Conservation (phyloP, 1,140 invertebrate species). For the Drosophila teissieri region DNA sequence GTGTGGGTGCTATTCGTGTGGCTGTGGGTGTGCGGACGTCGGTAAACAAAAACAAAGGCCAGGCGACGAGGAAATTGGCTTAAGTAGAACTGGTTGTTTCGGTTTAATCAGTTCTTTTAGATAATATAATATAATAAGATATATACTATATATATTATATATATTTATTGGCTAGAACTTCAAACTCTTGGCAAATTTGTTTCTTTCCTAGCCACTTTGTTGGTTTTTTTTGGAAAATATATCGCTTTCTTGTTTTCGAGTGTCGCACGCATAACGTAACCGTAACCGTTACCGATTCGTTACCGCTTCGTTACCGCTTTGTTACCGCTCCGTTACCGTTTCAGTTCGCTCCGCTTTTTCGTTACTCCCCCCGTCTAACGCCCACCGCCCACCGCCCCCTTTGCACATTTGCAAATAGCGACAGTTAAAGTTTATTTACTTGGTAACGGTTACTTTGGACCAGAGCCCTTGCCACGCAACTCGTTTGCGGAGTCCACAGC, state of each 20-base stretch:
- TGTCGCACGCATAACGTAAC: conserved; percentile 45
- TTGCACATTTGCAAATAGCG: conserved; percentile 61
- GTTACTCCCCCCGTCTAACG: neutral
- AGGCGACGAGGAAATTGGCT: conserved; percentile 11
- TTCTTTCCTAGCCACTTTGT: no score
- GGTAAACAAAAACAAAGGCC: conserved; percentile 32
- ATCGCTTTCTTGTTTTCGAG: conserved; percentile 8
- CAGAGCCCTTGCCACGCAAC: conserved; percentile 67
- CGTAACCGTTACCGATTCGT: conserved; percentile 16
- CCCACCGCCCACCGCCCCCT: no score
- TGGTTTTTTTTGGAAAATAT: neutral
- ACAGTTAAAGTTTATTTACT: conserved; percentile 79
- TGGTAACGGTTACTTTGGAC: conserved; percentile 67
- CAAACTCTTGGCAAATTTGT: neutral
- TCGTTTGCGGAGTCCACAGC: conserved; percentile 28
- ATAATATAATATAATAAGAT: no score
- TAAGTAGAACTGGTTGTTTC: neutral
- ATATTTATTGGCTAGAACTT: neutral
- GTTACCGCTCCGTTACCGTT: conserved; percentile 20
- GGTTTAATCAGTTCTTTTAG: neutral
- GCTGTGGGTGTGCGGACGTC: neutral
- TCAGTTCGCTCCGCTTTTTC: no score
- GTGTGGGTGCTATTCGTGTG: neutral
- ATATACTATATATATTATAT: no score
- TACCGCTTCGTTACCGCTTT: conserved; percentile 19